A percentile compares a stretch with the other conserved stretches of the same genome.
Evolutionary conservation across 1,140 invertebrate genomes (phyloP).

Genomic region (Pogonomyrmex californicus): DNA sequence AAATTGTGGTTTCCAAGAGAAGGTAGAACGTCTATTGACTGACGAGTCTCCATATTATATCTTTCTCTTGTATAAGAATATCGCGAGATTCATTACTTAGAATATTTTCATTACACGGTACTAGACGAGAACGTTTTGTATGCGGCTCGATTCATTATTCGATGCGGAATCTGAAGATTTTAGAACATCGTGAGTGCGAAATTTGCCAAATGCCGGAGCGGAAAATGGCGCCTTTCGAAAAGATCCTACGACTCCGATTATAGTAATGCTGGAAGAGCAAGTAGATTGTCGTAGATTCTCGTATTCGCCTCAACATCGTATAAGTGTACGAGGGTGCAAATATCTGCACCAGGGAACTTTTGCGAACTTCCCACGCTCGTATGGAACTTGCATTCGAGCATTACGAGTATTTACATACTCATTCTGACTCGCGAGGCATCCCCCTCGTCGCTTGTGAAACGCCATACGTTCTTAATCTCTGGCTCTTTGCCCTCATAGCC

Average conservation of each 20-base stretch:
- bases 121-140: not conserved
- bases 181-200: slow-evolving; percentile 1
- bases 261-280: slow-evolving; percentile 14
- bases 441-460: not conserved
- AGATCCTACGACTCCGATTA: slow-evolving; percentile 19
- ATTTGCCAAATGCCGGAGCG: slow-evolving; percentile 42
- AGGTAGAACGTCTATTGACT: slow-evolving; percentile 21
- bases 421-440: slow-evolving; percentile 10
- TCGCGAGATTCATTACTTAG: not conserved
- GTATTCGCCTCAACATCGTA: not conserved
- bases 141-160: not conserved
- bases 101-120: not conserved
- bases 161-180: slow-evolving; percentile 24
- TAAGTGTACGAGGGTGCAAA: slow-evolving; percentile 57
- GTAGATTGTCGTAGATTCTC: slow-evolving; percentile 47
- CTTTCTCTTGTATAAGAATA: not conserved
- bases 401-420: slow-evolving; percentile 66
- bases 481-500: slow-evolving; percentile 28
- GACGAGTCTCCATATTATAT: not conserved
- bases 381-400: slow-evolving; percentile 34
- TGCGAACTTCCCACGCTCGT: slow-evolving; percentile 52
- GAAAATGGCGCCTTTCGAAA: slow-evolving; percentile 42
- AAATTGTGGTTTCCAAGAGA: slow-evolving; percentile 24
- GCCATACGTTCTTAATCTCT: slow-evolving; percentile 24
- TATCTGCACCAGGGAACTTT: slow-evolving; percentile 57